A percentile compares a stretch with the other conserved stretches of the same genome.
phyloP scores from a whole-genome alignment of 2,888 invertebrate species.

The Drosophila subsilvestris region DNA sequence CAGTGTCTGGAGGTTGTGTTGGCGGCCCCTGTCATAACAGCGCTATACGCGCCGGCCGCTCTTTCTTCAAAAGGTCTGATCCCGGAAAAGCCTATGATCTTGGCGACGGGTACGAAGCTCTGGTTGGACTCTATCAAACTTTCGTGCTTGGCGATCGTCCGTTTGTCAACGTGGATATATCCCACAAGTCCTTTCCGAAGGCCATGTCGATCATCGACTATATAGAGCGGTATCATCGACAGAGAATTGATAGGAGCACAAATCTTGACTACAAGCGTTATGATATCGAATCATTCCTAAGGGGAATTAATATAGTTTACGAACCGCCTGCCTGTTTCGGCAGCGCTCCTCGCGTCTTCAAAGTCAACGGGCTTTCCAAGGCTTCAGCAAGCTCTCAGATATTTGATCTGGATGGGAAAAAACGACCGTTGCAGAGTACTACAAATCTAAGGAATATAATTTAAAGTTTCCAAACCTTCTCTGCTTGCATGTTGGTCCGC shows the following conservation, averaged over 20 bases:
- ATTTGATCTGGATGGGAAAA: conserved; percentile 79
- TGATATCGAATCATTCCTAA: conserved; percentile 56
- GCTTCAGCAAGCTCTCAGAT: conserved; percentile 78
- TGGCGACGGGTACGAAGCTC: conserved; percentile 93
- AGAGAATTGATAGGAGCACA: conserved; percentile 14
- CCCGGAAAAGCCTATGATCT: conserved; percentile 84
- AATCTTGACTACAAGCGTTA: conserved; percentile 8
- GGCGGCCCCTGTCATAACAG: conserved; percentile 84
- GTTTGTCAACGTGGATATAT: conserved; percentile 95
- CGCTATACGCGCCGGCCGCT: conserved; percentile 85
- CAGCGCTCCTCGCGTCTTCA: conserved; percentile 64
- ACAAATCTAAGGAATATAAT: conserved; percentile 57
- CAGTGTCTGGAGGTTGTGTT: conserved; percentile 89
- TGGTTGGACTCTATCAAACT: conserved; percentile 97
- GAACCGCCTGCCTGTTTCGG: conserved; percentile 73
- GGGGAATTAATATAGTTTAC: conserved; percentile 76
- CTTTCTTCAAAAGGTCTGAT: conserved; percentile 88
- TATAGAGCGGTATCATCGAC: conserved; percentile 74
- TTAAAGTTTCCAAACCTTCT: conserved; percentile 89
- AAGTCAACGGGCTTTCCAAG: conserved; percentile 62
- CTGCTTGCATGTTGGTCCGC: conserved; percentile 92
- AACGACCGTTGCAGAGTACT: conserved; percentile 84
- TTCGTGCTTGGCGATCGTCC: conserved; percentile 95
- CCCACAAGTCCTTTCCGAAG: conserved; percentile 91
- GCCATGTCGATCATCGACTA: conserved; percentile 85